Evolutionary conservation across 2,113 vertebrate genomes (phyloP), one percentile per base, ranked within the genome.

Genomic region (Felis catus): DNA sequence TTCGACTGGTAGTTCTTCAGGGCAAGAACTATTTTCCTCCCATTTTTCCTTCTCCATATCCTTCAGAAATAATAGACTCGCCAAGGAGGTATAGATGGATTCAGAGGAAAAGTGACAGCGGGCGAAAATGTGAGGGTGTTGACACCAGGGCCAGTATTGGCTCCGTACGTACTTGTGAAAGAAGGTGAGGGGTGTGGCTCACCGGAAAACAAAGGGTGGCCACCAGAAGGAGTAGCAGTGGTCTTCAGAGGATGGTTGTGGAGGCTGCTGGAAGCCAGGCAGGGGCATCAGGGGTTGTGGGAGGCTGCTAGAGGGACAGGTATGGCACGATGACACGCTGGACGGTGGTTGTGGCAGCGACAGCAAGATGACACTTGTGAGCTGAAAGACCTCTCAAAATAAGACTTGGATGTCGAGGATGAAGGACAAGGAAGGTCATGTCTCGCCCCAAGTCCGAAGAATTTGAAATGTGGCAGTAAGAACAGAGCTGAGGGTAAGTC

Each of bases 121-220:
- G 70, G 41, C 63, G 53, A 11, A 95, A 89, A 53, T 27, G 53
- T 53, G 55, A 74, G 86, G 1, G 3, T 33, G 12, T 11, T 10
- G 31, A 29, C 82, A 31, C 51, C 53, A 63, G 65, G 71, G 51
- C 71, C 45, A 79, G 4, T 80, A 65, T 97, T 92, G 96, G 83
- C 55, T 96, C 36, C n/a, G 61, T 71, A 89, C 95, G 85, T 79
- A 65, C 86, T 95, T 91, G 79, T 76, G 5, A 31, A 89, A 61
- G 86, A 63, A 78, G 12, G 12, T 23, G 8, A 86, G 51, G 65
- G 68, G 92, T 51, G 79, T 74, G 81, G 61, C 82, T 87, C 31
- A 0, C 58, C 25, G 9, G 41, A 61, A 88, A 84, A 83, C 41
- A 16, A 55, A 63, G 73, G 41, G 27, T 0, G 0, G 48, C 10